Evolutionary conservation across 2,888 invertebrate species (phyloP).

Genomic region (Drosophila seclusa): DNA sequence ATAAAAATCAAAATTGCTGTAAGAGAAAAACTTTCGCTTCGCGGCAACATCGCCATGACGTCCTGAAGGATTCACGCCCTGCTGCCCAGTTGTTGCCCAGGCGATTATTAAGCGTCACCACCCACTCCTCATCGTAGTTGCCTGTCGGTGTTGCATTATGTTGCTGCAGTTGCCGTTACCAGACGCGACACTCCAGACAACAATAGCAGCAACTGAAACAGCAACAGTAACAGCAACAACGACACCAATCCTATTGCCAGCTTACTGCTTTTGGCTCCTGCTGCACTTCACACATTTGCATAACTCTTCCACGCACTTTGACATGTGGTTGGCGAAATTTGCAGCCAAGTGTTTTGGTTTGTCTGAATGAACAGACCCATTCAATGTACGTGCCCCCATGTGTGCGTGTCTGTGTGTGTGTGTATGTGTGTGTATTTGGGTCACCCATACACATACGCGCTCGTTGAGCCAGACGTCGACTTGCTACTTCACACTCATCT

Average conservation of each 20-base stretch:
- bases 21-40: conserved; percentile 71
- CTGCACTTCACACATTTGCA: conserved; percentile 68
- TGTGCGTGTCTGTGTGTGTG: conserved; percentile 3
- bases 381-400: conserved; percentile 21
- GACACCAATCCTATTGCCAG: conserved; percentile 42
- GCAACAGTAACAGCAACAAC: conserved; percentile 20
- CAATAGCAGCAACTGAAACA: conserved; percentile 32
- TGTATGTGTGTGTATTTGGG: conserved; percentile 66
- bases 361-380: conserved; percentile 66
- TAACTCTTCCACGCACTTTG: conserved; percentile 78
- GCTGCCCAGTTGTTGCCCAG: conserved; percentile 43
- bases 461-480: conserved; percentile 46
- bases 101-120: conserved; percentile 59
- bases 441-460: conserved; percentile 58
- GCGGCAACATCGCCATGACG: conserved; percentile 35
- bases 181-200: conserved; percentile 54
- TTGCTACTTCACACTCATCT: conserved; percentile 33
- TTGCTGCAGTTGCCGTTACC: conserved; percentile 55
- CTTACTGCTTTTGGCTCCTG: conserved; percentile 27
- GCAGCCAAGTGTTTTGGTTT: conserved; percentile 67
- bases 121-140: conserved; percentile 1
- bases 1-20: conserved; percentile 64
- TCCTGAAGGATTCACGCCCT: conserved; percentile 57
- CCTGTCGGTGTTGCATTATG: conserved; percentile 49
- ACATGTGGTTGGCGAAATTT: conserved; percentile 66